phyloP scores from a whole-genome alignment of 2,113 vertebrate species.

The Haliaeetus leucogaster region DNA sequence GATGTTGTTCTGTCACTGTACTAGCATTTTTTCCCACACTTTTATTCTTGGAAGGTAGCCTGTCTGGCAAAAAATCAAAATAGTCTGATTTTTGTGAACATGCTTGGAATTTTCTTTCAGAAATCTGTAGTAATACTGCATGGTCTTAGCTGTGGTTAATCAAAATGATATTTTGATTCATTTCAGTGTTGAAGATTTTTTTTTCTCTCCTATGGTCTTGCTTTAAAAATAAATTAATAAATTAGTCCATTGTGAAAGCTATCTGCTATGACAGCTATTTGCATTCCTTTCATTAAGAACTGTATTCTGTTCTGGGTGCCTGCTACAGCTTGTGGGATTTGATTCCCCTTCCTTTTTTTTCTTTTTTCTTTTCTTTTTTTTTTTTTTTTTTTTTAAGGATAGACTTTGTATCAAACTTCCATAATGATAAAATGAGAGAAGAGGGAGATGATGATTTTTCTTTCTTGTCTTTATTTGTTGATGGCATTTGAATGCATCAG shows the following conservation, averaged over 20 bases:
- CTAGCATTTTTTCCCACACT: constrained; percentile 48
- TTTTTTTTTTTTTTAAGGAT: not conserved
- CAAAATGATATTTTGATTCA: not conserved
- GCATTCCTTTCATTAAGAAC: not conserved
- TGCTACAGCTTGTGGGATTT: not conserved
- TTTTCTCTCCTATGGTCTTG: not conserved
- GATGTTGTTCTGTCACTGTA: constrained; percentile 16
- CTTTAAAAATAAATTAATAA: constrained; percentile 9
- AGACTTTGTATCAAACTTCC: not conserved
- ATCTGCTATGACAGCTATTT: not conserved
- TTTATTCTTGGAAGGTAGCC: constrained; percentile 60
- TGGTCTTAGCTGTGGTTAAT: not conserved
- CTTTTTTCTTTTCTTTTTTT: not conserved
- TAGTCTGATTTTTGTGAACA: constrained; percentile 44
- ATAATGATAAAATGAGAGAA: not conserved
- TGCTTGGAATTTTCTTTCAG: constrained; percentile 39
- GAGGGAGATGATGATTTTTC: not conserved
- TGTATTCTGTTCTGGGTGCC: not conserved
- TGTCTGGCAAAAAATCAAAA: constrained; percentile 56
- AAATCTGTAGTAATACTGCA: not conserved
- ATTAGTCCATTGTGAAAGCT: not conserved
- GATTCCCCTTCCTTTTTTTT: not conserved
- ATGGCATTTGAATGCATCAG: not conserved
- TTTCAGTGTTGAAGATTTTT: not conserved
- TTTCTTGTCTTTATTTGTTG: not conserved